Base-by-base conservation (phyloP, 1,140 invertebrate genomes). In the Drosophila insularis region DNA sequence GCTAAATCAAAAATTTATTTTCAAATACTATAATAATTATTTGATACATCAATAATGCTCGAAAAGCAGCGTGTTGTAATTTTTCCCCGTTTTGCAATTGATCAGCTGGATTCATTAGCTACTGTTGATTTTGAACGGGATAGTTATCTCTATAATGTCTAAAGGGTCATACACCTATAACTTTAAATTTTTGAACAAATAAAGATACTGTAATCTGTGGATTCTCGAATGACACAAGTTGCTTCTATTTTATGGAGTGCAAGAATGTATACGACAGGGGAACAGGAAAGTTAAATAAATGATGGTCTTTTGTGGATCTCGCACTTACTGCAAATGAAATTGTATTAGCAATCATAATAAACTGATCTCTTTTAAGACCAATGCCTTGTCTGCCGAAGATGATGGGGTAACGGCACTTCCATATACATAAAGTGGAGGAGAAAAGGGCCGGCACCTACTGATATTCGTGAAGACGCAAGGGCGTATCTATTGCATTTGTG, bases 341-440 rank as follows among this genome's bases (percentile, higher is more conserved):
- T 67, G 46, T 60, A 69, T 76, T 56, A 66, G 67, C 46, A 68
- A 80, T 80, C 69, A 85, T 84, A 76, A 82, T 61, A 64, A 63
- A 50, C 63, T 64, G 19, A 50, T 50, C 23, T 5, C 23, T 27
- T 27, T 27, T 23, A 23, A 23, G 23, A 23, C 4, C 23, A 19
- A 19, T 10, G 17, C 11, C 14, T 43, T 6, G 5, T 19, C 1
- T 39, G n/a, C 3, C n/a, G 2, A 46, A 2, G 7, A 50, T 11
- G 2, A 50, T 50, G 13, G 11, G 5, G 43, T 50, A 50, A 50
- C 2, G 2, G 17, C 8, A 21, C 8, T 50, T 21, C 8, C 43
- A 21, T 21, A 55, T 43, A 56, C 27, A 7, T 21, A 11, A 13
- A 11, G 3, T n/a, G 8, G 4, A 46, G 8, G 10, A 37, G 35